Conservation (phyloP, 2,113 vertebrate genomes). For the Forbesichthys agassizii region DNA sequence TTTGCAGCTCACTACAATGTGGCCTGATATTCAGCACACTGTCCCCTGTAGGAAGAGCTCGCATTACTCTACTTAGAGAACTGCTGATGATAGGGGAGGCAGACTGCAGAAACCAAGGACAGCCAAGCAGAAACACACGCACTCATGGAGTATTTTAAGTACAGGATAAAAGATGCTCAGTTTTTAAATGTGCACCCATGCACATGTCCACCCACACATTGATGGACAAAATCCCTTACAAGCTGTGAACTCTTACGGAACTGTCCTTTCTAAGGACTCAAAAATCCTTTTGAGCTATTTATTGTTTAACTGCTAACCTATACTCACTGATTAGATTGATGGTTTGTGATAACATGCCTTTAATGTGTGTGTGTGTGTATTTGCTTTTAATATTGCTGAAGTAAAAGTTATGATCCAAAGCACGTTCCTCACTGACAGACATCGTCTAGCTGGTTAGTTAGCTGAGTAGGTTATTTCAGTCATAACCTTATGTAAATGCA, state of each 20-base stretch:
- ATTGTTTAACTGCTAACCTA: neutral
- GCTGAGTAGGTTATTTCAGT: neutral
- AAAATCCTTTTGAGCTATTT: conserved; percentile 40
- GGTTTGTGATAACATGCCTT: conserved; percentile 25
- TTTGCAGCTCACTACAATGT: neutral
- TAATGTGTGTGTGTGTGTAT: conserved; percentile 13
- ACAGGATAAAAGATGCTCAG: too few relatives aligned
- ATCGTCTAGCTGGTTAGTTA: neutral
- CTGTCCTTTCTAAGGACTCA: conserved; percentile 6
- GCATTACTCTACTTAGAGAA: conserved; percentile 43
- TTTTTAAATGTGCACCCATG: neutral
- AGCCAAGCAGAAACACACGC: conserved; percentile 22
- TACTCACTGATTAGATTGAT: neutral
- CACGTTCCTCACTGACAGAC: neutral
- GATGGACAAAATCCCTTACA: conserved; percentile 10
- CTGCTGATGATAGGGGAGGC: conserved; percentile 20
- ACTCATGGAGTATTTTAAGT: neutral
- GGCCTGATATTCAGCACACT: conserved; percentile 5
- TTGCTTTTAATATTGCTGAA: too few relatives aligned
- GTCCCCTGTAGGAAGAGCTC: conserved; percentile 26
- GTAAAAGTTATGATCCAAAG: too few relatives aligned
- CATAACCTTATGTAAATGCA: too few relatives aligned
- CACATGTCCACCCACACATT: conserved; percentile 8
- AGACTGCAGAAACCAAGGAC: conserved; percentile 38
- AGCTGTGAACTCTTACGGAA: neutral